Evolutionary conservation across 2,888 invertebrate species (phyloP), one percentile per base, ranked within the genome.

Genomic region (Corythucha ciliata): DNA sequence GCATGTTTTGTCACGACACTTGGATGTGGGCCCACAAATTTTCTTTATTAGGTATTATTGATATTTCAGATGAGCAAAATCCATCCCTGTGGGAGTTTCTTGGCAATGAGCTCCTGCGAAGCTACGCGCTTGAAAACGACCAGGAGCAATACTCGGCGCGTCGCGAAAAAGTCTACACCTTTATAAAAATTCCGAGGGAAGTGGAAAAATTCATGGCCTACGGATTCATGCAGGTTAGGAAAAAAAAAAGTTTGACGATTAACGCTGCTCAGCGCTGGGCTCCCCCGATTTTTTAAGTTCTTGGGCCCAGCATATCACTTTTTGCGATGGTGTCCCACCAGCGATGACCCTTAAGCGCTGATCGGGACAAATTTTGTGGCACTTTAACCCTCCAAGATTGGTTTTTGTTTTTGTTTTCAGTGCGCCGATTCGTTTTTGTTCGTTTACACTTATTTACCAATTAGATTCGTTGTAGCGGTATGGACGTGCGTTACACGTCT

Each of bases 391-490:
- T n/a, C n/a, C n/a, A n/a, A n/a, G n/a, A n/a, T n/a, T n/a, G n/a
- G n/a, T n/a, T n/a, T n/a, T n/a, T n/a, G n/a, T n/a, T n/a, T n/a
- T n/a, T n/a, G n/a, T n/a, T n/a, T n/a, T 60, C 72, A 81, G 70
- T 97, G 97, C 72, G 83, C 90, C 24, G 98, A 99, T 71, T 94
- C 96, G 18, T 91, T 99, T 70, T 75, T 97, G 48, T 97, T 92
- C 74, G 84, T 97, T 49, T 96, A 96, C 69, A 97, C 98, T 48
- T 94, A 97, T 74, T 74, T 98, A 61, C 98, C 98, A 12, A 71
- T 98, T 56, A 75, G 98, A 60, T 91, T 96, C 67, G 65, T 88
- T 27, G 75, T 96, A 69, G 92, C 92, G 39, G 70, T 89, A 49
- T 84, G 88, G 80, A 82, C 83, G 16, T 36, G 8, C n/a, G 29